Evolutionary conservation across 2,113 vertebrate species (phyloP).

Genomic region (Microcebus murinus): DNA sequence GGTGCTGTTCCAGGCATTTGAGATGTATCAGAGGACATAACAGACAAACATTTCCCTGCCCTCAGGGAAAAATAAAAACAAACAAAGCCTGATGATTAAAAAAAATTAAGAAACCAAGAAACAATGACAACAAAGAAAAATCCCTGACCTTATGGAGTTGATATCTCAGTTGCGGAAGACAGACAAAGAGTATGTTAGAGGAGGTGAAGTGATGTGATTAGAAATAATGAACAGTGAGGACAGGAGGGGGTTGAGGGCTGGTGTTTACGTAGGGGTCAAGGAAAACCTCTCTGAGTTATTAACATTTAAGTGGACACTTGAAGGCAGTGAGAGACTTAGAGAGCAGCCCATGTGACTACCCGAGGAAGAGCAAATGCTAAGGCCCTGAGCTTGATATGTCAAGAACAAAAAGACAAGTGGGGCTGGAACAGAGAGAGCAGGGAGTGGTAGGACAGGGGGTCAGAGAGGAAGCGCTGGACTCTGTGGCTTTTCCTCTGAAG

Average conservation of each 20-base stretch:
- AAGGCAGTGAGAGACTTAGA: neutral
- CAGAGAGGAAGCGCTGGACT: neutral
- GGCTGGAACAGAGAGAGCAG: neutral
- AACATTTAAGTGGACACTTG: neutral
- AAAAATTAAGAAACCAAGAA: neutral
- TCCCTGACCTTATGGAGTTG: neutral
- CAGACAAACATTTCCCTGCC: neutral
- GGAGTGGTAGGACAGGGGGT: neutral
- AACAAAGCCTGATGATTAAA: neutral
- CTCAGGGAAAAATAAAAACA: neutral
- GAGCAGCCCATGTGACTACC: neutral
- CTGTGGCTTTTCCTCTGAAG: neutral
- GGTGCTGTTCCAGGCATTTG: neutral
- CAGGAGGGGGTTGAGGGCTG: neutral
- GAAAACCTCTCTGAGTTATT: neutral
- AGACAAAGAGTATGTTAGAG: neutral
- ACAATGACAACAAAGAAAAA: neutral
- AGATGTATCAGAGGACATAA: neutral
- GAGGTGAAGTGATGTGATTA: neutral
- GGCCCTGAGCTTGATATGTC: neutral
- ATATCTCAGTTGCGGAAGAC: neutral
- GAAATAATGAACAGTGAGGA: neutral
- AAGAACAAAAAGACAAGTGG: neutral
- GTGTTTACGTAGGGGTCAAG: neutral
- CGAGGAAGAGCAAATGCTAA: neutral